These are phyloP conservation scores for Cantharis lateralis DNA, from an alignment of 2,888 invertebrate species.

Conservation along the genomic window DNA sequence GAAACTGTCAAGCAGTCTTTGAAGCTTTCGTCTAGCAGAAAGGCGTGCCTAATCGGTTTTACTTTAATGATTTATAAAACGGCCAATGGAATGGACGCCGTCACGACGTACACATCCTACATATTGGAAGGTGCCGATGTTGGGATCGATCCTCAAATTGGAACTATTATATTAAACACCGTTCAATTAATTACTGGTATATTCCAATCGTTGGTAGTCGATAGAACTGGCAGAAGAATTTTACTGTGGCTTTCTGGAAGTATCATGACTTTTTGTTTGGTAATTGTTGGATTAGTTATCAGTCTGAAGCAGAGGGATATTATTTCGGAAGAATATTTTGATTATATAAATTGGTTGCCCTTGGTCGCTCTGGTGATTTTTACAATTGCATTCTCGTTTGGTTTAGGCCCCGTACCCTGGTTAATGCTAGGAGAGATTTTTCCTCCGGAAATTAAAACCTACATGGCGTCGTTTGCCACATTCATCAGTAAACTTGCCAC, in stretches of 20 bases:
- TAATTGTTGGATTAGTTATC: conserved; percentile 71
- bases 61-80: conserved; percentile 72
- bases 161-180: conserved; percentile 65
- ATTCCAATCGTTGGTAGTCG: conserved; percentile 73
- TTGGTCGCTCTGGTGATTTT: conserved; percentile 71
- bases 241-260: conserved; percentile 71
- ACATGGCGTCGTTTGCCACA: conserved; percentile 75
- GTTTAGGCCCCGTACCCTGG: conserved; percentile 84
- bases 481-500: conserved; percentile 77
- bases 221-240: conserved; percentile 74
- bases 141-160: conserved; percentile 53
- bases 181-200: conserved; percentile 75
- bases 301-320: conserved; percentile 43
- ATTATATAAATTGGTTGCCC: conserved; percentile 70
- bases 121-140: conserved; percentile 61
- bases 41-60: conserved; percentile 60
- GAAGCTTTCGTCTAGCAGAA: conserved; percentile 63
- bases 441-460: conserved; percentile 73
- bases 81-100: conserved; percentile 64
- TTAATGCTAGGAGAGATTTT: conserved; percentile 78
- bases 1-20: conserved; percentile 63
- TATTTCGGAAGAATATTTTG: conserved; percentile 49
- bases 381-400: conserved; percentile 77
- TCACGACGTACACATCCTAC: conserved; percentile 63
- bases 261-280: conserved; percentile 69